Base-by-base conservation (phyloP, 2,797 vertebrate genomes). In the Telmatherina bonti region DNA sequence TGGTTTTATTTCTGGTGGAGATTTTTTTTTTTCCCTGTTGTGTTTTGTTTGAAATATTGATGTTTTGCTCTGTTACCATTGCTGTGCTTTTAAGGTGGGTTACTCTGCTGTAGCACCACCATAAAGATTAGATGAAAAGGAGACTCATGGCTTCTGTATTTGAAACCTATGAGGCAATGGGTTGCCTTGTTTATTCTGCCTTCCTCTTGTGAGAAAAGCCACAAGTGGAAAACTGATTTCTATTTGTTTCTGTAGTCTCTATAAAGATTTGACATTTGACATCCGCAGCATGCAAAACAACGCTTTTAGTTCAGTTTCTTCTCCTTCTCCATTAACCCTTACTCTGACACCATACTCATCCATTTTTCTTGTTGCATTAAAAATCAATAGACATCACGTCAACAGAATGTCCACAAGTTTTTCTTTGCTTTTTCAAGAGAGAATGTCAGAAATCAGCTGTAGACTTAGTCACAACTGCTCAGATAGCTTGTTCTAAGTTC, bases 221-320 rank as follows among this genome's bases (percentile, higher is more conserved):
- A 57, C 72, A 76, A 55, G 70, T 81, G 62, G 66, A 80, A 0
- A 8, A 65, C 74, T n/a, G 53, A 41, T 81, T 59, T 49, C 66
- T 38, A 13, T 74, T 49, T 62, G 65, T 79, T 62, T 62, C 62
- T 78, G 58, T 76, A n/a, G 68, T 43, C 1, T 20, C 62, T 81
- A 62, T 84, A 72, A 80, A 68, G 54, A 67, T 79, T 60, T 84
- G 75, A 69, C 66, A 70, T 75, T 76, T 56, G 49, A 55, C 64
- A 63, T 72, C 74, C 71, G 26, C n/a, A 4, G 70, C 76, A 70
- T 76, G 55, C 64, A 26, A 49, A 47, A 70, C 60, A 70, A 54
- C 52, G 5, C 29, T 76, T 68, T 49, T n/a, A 47, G 1, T 78
- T 62, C 64, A 20, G 47, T 35, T 49, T 45, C 22, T 33, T 9